phyloP scores from a whole-genome alignment of 2,113 vertebrate species.

The Chloropsis cyanopogon region DNA sequence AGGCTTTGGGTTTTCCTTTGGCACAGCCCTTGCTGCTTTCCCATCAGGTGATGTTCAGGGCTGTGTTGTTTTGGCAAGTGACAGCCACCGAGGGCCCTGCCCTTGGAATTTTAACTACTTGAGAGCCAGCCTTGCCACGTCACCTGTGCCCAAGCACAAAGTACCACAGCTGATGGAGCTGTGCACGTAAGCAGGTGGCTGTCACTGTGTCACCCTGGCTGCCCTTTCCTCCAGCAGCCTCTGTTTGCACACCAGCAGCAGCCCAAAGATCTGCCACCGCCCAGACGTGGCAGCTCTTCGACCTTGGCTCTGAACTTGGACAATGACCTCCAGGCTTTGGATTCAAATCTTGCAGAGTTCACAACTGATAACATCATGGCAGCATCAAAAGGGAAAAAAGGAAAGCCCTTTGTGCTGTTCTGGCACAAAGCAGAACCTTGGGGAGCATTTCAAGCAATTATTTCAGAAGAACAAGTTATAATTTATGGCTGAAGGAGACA shows the following conservation, averaged over 20 bases:
- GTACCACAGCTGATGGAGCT: background rate
- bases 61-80: background rate
- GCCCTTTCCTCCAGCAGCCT: background rate
- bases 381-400: too few relatives aligned
- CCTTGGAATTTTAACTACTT: background rate
- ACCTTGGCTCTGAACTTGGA: background rate
- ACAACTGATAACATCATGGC: background rate
- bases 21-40: background rate
- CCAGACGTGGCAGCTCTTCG: conserved; percentile 24
- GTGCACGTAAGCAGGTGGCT: background rate
- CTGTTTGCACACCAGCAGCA: background rate
- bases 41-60: background rate
- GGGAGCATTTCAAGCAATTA: background rate
- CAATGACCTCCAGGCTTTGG: background rate
- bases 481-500: background rate
- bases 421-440: background rate
- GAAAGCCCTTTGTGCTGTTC: background rate
- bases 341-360: background rate
- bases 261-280: background rate
- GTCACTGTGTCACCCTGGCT: background rate
- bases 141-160: background rate
- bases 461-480: background rate
- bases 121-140: background rate
- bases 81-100: background rate
- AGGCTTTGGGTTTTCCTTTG: background rate